A percentile compares a stretch with the other conserved stretches of the same genome.
These are phyloP conservation scores for Thinocorus orbignyianus DNA, from an alignment of 2,113 vertebrate genomes.

Conservation along the genomic window DNA sequence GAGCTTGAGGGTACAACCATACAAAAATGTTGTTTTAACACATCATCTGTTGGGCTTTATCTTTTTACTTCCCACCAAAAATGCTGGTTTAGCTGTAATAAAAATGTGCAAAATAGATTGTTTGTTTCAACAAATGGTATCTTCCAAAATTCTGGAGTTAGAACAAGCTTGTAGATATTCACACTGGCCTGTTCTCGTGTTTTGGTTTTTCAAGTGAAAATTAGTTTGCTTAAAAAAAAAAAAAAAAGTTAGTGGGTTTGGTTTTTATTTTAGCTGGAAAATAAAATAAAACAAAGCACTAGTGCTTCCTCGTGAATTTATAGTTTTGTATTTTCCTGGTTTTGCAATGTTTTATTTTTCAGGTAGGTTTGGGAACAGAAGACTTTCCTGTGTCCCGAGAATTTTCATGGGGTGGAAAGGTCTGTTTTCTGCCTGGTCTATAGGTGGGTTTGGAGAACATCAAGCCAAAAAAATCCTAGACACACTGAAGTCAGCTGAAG, in stretches of 20 bases:
- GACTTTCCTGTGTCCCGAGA: not conserved
- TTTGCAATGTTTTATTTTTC: not conserved
- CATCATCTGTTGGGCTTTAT: not conserved
- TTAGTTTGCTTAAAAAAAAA: not conserved
- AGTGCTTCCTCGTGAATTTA: not conserved
- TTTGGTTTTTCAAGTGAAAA: not conserved
- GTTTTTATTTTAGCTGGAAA: not conserved
- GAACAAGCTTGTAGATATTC: not conserved
- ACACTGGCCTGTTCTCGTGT: not conserved
- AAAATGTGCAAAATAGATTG: not conserved
- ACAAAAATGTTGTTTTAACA: not conserved
- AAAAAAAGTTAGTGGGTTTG: not conserved
- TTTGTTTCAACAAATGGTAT: not conserved
- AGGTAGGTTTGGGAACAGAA: not conserved
- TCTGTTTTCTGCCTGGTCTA: not conserved
- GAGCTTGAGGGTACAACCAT: not conserved
- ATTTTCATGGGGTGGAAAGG: not conserved
- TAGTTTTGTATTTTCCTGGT: not conserved
- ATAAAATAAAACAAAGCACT: not conserved
- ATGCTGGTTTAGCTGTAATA: not conserved
- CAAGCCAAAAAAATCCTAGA: conserved; percentile 33
- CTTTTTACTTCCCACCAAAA: not conserved
- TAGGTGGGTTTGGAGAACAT: not conserved
- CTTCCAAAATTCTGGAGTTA: not conserved
- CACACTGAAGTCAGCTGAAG: not conserved